Conservation (phyloP, 1,140 invertebrate species). For the Matsumurasca onukii region DNA sequence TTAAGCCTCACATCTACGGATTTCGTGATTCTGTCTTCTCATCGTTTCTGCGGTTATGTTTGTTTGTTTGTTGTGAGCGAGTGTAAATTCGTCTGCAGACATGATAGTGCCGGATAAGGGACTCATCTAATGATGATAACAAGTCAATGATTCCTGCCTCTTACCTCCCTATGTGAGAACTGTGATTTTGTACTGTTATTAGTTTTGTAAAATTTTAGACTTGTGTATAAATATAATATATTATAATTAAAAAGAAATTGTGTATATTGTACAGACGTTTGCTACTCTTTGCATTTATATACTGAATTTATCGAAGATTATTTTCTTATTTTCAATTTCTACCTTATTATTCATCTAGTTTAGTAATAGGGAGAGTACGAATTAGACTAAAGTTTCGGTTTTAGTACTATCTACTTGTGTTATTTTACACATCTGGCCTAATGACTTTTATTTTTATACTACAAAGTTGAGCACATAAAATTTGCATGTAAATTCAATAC, state of each 20-base stretch:
- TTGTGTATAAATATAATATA: conserved; percentile 33
- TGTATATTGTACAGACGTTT: conserved; percentile 39
- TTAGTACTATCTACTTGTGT: too few species aligned
- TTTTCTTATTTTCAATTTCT: conserved; percentile 21
- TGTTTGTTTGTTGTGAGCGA: too few species aligned
- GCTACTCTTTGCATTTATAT: conserved; percentile 33
- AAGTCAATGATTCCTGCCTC: conserved; percentile 36
- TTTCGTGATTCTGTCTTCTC: too few species aligned
- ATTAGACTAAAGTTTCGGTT: neutral
- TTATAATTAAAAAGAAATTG: too few species aligned
- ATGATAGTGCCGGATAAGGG: neutral
- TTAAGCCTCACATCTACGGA: too few species aligned
- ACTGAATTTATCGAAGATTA: conserved; percentile 18
- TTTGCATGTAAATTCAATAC: too few species aligned
- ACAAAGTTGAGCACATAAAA: too few species aligned
- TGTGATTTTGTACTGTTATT: conserved; percentile 42
- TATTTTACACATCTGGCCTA: too few species aligned
- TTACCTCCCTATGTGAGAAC: conserved; percentile 37
- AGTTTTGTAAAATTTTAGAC: conserved; percentile 37
- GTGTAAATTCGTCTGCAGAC: neutral
- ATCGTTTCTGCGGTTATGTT: too few species aligned
- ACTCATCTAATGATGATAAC: too few species aligned
- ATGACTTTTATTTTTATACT: too few species aligned
- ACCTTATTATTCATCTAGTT: conserved; percentile 25
- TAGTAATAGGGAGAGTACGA: conserved; percentile 10